A percentile compares a stretch with the other conserved stretches of the same genome.
phyloP scores from a whole-genome alignment of 2,797 vertebrate species.

The Synanceia verrucosa region DNA sequence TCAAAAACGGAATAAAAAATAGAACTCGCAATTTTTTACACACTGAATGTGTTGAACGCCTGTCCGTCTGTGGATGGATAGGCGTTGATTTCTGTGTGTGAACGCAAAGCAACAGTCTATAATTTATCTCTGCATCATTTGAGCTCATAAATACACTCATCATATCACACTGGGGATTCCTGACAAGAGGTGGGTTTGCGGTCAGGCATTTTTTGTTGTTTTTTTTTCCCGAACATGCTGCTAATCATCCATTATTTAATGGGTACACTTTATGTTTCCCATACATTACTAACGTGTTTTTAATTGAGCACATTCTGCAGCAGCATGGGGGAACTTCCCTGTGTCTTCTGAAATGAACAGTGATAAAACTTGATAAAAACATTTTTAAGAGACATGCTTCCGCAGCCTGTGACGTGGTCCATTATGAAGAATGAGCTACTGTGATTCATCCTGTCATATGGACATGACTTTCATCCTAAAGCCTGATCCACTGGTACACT shows the following conservation, averaged over 20 bases:
- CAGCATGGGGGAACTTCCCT: background rate
- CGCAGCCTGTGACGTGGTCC: background rate
- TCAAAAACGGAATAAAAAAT: constrained; percentile 4
- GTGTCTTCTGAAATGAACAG: too few species aligned
- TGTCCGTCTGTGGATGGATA: background rate
- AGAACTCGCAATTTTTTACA: background rate
- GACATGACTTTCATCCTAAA: background rate
- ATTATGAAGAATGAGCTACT: background rate
- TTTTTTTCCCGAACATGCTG: background rate
- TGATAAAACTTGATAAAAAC: too few species aligned
- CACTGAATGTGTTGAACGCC: background rate
- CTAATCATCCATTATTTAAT: background rate
- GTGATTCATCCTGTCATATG: background rate
- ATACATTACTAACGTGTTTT: background rate
- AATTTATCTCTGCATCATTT: constrained; percentile 3
- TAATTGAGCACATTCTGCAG: constrained; percentile 1
- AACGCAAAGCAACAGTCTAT: constrained; percentile 5
- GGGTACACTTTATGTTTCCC: background rate
- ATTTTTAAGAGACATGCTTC: background rate
- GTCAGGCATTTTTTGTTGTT: background rate
- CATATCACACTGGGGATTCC: background rate
- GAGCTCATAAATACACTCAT: background rate
- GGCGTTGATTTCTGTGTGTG: background rate
- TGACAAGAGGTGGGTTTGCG: background rate
- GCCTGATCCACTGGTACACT: background rate